Evolutionary conservation across 2,113 vertebrate genomes (phyloP).

Genomic region (Megaceryle maxima): DNA sequence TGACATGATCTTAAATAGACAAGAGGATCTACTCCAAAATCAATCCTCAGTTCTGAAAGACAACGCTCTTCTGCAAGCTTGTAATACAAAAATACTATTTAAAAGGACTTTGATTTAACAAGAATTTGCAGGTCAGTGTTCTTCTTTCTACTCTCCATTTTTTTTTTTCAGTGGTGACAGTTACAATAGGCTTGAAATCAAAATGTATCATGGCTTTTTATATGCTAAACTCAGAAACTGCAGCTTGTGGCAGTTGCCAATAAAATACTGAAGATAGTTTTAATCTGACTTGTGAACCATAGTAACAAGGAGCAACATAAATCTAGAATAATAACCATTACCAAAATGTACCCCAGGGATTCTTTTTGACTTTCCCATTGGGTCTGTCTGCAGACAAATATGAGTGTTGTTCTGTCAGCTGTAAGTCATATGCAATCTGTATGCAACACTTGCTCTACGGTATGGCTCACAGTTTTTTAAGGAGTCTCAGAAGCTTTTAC

Average conservation of each 20-base stretch:
- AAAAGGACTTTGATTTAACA: not conserved
- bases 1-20: not conserved
- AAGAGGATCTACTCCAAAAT: not conserved
- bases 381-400: not conserved
- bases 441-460: not conserved
- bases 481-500: not conserved
- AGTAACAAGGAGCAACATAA: not conserved
- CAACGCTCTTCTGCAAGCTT: not conserved
- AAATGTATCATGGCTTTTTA: not conserved
- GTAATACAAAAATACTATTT: not conserved
- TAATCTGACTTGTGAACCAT: not conserved
- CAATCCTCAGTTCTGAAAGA: not conserved
- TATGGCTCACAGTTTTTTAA: not conserved
- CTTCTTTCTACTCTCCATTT: not conserved
- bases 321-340: not conserved
- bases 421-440: not conserved
- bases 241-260: not conserved
- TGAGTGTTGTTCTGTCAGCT: not conserved
- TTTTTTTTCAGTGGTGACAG: not conserved
- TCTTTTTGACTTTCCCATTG: not conserved
- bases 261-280: not conserved
- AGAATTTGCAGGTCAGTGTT: not conserved
- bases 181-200: not conserved
- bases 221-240: not conserved
- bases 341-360: not conserved